phyloP scores from a whole-genome alignment of 2,113 vertebrate genomes.

The Hydropotes inermis region DNA sequence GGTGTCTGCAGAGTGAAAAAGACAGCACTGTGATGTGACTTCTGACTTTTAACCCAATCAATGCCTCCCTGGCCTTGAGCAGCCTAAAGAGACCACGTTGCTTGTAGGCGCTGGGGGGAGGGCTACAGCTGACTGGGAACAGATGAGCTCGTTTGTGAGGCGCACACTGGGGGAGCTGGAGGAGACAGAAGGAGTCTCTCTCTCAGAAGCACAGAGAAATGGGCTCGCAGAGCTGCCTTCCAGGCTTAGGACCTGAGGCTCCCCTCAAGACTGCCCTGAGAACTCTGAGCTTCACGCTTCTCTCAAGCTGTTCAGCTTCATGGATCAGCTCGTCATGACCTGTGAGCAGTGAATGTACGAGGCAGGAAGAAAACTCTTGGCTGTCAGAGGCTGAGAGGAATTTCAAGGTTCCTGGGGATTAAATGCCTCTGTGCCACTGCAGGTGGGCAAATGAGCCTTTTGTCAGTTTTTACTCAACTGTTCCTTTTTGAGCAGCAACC shows the following conservation, averaged over 20 bases:
- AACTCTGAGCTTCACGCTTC: background rate
- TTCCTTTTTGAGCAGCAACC: conserved; percentile 47
- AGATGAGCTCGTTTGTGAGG: background rate
- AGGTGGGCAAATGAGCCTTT: background rate
- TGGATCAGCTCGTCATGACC: background rate
- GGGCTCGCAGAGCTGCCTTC: background rate
- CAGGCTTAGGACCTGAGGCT: background rate
- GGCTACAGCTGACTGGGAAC: background rate
- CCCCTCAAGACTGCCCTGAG: background rate
- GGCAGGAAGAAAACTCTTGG: background rate
- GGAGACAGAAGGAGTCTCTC: background rate
- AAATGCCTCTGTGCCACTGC: background rate
- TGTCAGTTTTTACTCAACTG: conserved; percentile 56
- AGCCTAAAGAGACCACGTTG: background rate
- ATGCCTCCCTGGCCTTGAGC: background rate
- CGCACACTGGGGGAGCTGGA: background rate
- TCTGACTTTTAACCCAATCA: background rate
- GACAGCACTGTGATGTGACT: background rate
- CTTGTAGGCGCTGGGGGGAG: background rate
- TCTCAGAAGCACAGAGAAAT: background rate
- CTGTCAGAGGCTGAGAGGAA: background rate
- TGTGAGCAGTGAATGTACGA: background rate
- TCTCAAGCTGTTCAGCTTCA: conserved; percentile 27
- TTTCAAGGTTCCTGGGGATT: conserved; percentile 39
- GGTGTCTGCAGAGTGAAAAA: background rate